Conservation (phyloP, 2,888 invertebrate genomes). For the Cataglyphis albicans region DNA sequence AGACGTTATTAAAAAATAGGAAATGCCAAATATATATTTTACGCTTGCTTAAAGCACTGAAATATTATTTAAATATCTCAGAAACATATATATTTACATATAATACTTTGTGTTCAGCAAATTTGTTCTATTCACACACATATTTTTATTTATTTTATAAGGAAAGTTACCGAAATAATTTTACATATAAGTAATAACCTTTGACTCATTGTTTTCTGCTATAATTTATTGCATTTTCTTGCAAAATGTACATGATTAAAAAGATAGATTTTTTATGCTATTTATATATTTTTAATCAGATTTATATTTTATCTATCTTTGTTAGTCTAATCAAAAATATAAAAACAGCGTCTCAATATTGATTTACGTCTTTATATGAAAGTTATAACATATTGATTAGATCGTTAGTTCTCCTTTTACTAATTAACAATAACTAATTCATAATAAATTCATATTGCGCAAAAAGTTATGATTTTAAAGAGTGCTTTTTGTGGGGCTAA, state of each 20-base stretch:
- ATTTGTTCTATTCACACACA: neutral
- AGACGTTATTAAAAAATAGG: neutral
- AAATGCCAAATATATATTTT: neutral
- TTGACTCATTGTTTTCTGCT: neutral
- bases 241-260: neutral
- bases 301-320: neutral
- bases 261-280: neutral
- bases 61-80: neutral
- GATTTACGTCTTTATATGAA: neutral
- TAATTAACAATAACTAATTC: neutral
- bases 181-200: neutral
- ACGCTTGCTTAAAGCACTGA: neutral
- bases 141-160: constrained; percentile 2
- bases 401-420: neutral
- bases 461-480: neutral
- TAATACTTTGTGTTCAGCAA: neutral
- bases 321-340: neutral
- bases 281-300: neutral
- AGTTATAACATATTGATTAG: neutral
- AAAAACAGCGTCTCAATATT: neutral
- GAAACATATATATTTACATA: neutral
- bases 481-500: neutral
- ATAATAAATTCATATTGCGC: neutral
- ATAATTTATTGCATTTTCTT: neutral
- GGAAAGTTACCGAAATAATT: neutral